Evolutionary conservation across 2,797 vertebrate genomes (phyloP), one percentile per base, ranked within the genome.

Genomic region (Danio tinwini): DNA sequence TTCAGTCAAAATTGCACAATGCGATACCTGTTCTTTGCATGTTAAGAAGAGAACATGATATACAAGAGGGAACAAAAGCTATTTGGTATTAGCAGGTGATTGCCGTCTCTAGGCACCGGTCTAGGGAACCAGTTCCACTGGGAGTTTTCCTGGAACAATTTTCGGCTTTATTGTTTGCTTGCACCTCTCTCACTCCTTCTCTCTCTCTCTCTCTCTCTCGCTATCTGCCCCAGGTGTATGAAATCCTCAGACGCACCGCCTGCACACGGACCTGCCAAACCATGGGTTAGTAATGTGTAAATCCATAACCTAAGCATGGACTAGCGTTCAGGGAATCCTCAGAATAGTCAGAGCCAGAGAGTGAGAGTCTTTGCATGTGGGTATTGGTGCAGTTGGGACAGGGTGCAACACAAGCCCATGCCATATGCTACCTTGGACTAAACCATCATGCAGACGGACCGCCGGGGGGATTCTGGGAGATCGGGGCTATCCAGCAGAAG

Each of bases 171-270:
- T 82, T 81, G 82, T 86, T 84, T 82, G 74, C 76, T 72, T 68
- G 68, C 80, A 62, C 58, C 69, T 44, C 75, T 81, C 80, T 78
- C 49, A 67, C 67, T 74, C 21, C 69, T 50, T 67, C 58, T 76
- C 73, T 83, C 63, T 67, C 44, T 53, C 29, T 29, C 29, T 29
- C 29, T 29, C 29, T 29, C n/a, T n/a, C 5, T 63, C 13, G 8
- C 45, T 59, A n/a, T 17, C 81, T 85, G 29, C 49, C 78, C 76
- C 74, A 99, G 98, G 98, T 98, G 73, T 96, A 94, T 10, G 98
- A 99, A 93, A 98, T 99, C 90, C 91, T 99, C 88, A 96, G 98
- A 88, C 94, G 97, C 64, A 98, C 97, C 0, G 84, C 93, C 87
- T 97, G 95, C 81, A 92, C 92, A 17, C 95, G 94, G 86, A 94